Conservation (phyloP, 2,113 vertebrate genomes). For the Mobula birostris region DNA sequence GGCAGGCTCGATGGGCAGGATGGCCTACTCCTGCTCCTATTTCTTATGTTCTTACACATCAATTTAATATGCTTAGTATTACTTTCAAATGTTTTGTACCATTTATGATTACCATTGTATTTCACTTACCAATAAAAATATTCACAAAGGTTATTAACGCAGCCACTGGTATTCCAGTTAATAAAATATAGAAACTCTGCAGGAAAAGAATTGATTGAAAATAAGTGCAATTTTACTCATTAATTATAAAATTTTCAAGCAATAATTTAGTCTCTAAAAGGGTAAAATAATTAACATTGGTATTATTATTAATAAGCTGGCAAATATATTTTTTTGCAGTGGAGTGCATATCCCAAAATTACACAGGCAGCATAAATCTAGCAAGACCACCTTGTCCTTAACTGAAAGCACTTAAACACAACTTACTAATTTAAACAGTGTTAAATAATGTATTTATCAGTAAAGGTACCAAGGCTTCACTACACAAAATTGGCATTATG, state of each 20-base stretch:
- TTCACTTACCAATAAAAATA: conserved; percentile 77
- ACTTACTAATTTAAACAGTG: neutral
- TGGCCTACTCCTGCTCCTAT: no score
- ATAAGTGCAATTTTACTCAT: neutral
- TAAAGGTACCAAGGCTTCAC: neutral
- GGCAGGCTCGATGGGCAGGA: no score
- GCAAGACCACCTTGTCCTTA: neutral
- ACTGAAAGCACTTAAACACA: neutral
- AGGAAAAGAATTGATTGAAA: conserved; percentile 39
- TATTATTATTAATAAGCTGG: neutral
- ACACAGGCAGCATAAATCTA: neutral
- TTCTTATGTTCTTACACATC: neutral
- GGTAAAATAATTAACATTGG: no score
- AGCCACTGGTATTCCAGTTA: conserved; percentile 73
- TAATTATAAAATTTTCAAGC: neutral
- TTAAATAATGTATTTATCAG: neutral
- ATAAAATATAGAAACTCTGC: conserved; percentile 70
- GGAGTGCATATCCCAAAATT: neutral
- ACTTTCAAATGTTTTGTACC: neutral
- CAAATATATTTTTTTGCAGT: neutral
- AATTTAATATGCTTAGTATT: neutral
- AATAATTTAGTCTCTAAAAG: neutral
- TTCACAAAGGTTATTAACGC: conserved; percentile 68
- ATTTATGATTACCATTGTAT: neutral
- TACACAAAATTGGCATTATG: neutral